Evolutionary conservation across 1,140 invertebrate species (phyloP).

Genomic region (Hycleus phaleratus): DNA sequence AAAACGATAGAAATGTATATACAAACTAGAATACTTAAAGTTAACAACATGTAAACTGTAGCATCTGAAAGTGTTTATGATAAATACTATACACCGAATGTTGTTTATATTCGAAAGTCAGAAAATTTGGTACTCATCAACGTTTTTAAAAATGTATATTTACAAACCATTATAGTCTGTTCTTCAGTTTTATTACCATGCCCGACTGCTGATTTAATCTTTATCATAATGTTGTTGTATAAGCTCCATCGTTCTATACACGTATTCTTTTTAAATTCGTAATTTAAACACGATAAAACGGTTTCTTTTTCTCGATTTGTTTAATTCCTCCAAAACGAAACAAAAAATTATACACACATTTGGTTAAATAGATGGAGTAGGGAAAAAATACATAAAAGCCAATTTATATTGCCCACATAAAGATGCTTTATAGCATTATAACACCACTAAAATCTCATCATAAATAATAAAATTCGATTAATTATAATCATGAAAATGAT

Average conservation of each 20-base stretch:
- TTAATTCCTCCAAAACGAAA: neutral
- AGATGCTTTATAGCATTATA: constrained; percentile 9
- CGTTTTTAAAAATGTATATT: constrained; percentile 34
- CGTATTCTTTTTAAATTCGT: too few relatives aligned
- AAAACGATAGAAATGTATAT: constrained; percentile 12
- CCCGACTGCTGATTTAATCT: constrained; percentile 7
- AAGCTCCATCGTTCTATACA: too few relatives aligned
- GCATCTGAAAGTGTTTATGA: constrained; percentile 34
- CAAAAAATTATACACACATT: too few relatives aligned
- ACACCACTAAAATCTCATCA: constrained; percentile 5
- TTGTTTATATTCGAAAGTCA: constrained; percentile 31
- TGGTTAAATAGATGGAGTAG: too few relatives aligned
- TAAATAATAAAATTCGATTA: constrained; percentile 14
- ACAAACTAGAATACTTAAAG: constrained; percentile 36
- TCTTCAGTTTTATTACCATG: constrained; percentile 26
- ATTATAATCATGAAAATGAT: constrained; percentile 1
- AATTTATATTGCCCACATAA: constrained; percentile 9
- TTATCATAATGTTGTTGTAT: constrained; percentile 5
- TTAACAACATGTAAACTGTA: constrained; percentile 33
- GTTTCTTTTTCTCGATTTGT: constrained; percentile 3
- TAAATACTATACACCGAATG: constrained; percentile 27
- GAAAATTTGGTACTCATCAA: constrained; percentile 38
- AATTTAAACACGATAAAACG: too few relatives aligned
- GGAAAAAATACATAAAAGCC: neutral
- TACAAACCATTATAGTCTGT: constrained; percentile 34